phyloP scores from a whole-genome alignment of 1,140 invertebrate genomes.

The Agrypnia vestita region DNA sequence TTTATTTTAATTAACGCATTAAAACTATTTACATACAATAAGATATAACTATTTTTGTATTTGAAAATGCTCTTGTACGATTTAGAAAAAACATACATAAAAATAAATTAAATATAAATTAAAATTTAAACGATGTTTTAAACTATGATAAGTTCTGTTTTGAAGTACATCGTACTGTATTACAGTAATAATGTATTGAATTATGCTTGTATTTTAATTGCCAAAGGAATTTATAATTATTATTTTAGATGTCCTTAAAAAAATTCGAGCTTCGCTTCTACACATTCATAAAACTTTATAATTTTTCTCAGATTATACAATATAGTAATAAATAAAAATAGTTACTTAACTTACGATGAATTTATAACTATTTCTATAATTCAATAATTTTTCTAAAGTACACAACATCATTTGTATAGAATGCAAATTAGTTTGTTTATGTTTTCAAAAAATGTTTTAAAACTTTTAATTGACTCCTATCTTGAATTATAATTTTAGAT shows the following conservation, averaged over 20 bases:
- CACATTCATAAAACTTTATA: no score
- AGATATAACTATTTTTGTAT: slow-evolving; percentile 2
- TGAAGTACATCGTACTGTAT: no score
- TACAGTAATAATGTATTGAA: not conserved
- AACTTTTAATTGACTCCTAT: not conserved
- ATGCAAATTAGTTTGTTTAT: no score
- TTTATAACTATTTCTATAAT: no score
- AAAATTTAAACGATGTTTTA: not conserved
- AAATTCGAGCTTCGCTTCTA: no score
- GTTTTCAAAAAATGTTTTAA: not conserved
- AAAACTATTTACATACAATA: slow-evolving; percentile 23
- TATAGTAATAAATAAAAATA: no score
- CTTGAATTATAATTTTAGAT: not conserved
- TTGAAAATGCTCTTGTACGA: slow-evolving; percentile 25
- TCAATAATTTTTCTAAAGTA: no score
- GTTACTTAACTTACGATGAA: no score
- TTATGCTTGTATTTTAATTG: not conserved
- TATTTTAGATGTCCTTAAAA: no score
- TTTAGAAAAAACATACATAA: not conserved
- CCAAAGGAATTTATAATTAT: not conserved
- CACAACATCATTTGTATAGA: no score
- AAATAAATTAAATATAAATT: not conserved
- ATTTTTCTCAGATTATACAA: no score
- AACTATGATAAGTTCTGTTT: not conserved
- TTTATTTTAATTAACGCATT: not conserved